Evolutionary conservation across 2,113 vertebrate genomes (phyloP), one percentile per base, ranked within the genome.

Genomic region (Sander lucioperca): DNA sequence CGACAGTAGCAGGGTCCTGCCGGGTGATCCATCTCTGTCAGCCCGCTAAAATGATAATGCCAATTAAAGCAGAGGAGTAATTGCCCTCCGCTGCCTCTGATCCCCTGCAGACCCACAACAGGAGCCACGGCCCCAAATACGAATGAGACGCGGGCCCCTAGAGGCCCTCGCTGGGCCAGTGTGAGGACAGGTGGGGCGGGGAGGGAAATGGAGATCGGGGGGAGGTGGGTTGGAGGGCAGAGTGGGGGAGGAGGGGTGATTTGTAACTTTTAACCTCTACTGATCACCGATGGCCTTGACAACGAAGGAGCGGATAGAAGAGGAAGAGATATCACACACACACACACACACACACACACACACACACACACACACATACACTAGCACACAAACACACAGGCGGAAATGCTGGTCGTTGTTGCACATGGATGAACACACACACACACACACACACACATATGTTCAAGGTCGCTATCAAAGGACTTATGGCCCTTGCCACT

Each of bases 41-140:
- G 94, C 93, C 94, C 57, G 89, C 94, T 97, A 96, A 97, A 96
- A 97, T 97, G 96, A 97, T 97, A 96, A 97, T 95, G 96, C 95
- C 97, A 97, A 97, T 97, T 97, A 97, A 97, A 97, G 95, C 94
- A 92, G 94, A 95, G 95, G 95, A 96, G 96, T 97, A 97, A 97
- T 97, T 97, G 96, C 96, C 94, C 95, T 92, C 93, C 71, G 30
- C 88, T 89, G 87, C 89, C 87, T 91, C 84, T 89, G 94, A 92
- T 96, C 96, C 94, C 91, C 95, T 27, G 14, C 74, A 95, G 96
- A 95, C 93, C 96, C 94, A 94, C 95, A 93, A 91, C 88, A 91
- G 94, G 93, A 96, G 89, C 93, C 85, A 74, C 83, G 83, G 94
- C 67, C 82, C 93, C 94, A 90, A 96, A 96, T 94, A 95, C 56